Evolutionary conservation across 2,113 vertebrate species (phyloP), one percentile per base, ranked within the genome.

Genomic region (Crotalus helleri): DNA sequence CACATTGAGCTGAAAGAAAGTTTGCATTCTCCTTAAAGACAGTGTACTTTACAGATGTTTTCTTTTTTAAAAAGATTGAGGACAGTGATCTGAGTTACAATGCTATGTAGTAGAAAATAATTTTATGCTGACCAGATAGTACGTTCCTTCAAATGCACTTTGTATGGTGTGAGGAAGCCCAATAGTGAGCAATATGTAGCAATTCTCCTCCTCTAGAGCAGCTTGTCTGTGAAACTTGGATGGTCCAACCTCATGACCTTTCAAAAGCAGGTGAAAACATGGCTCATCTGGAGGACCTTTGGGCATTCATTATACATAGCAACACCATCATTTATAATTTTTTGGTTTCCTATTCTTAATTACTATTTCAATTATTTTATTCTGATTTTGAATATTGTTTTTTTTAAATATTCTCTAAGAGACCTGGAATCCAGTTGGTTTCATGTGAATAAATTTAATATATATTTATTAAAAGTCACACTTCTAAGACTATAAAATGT

Each of bases 21-120:
- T 93, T 91, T 53, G 46, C 92, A 94, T 91, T 93, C 93, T 94
- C 92, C 91, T 95, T 94, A 88, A 58, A 95, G 95, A 44, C 55
- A 93, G 5, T 93, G 15, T 94, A 94, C 91, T 96, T 94, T 94
- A 92, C 95, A 94, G 12, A 44, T 94, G 93, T 55, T 92, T 51
- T 96, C 85, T 94, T 96, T 95, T 58, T 95, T 81, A 74, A 93
- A 96, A 96, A 95, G 96, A 97, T 97, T 92, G 94, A 96, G 96
- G 97, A 93, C 95, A 96, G 94, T 94, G 95, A 95, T 94, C 93
- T 93, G 90, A 95, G 93, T 94, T 95, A 96, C 90, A 91, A 92
- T 0, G 54, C 94, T 44, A 69, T 96, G 94, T 97, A 96, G 97
- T 95, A 97, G 94, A 97, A 96, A 0, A 97, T 96, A 95, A 97